Percentiles rank a stretch among this genome's conserved stretches.
Evolutionary conservation across 2,113 vertebrate genomes (phyloP).

Genomic region (Tachycineta bicolor): DNA sequence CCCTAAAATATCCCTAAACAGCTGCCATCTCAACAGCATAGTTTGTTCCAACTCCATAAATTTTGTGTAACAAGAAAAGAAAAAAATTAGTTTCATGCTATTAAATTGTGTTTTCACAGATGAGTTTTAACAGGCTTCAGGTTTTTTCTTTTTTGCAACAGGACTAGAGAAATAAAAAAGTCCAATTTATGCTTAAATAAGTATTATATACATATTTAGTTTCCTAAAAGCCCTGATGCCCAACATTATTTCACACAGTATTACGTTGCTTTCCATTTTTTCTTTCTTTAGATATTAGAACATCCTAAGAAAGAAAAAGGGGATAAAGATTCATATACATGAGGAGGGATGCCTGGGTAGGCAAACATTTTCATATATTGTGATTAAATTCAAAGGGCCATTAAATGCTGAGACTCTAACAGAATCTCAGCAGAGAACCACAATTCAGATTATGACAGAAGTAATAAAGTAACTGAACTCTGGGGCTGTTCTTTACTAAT

Average conservation of each 20-base stretch:
- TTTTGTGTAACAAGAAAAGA: background rate
- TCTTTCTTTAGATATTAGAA: background rate
- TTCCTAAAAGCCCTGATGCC: background rate
- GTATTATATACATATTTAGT: no score
- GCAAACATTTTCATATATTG: background rate
- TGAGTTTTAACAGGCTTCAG: background rate
- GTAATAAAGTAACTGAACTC: conserved; percentile 36
- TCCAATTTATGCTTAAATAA: background rate
- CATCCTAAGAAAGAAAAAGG: background rate
- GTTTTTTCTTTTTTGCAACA: background rate
- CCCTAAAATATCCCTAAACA: background rate
- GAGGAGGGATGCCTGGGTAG: background rate
- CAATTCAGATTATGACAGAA: background rate
- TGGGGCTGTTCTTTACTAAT: background rate
- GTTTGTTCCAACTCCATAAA: background rate
- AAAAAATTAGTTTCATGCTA: background rate
- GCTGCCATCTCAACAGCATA: background rate
- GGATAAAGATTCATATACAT: background rate
- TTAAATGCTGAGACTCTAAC: background rate
- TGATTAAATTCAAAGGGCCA: background rate
- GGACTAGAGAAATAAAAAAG: background rate
- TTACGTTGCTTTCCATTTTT: background rate
- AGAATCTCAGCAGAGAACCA: background rate
- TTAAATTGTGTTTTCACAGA: background rate
- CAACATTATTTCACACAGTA: background rate